Conservation (phyloP, 1,140 invertebrate species). For the Colletes gigas region DNA sequence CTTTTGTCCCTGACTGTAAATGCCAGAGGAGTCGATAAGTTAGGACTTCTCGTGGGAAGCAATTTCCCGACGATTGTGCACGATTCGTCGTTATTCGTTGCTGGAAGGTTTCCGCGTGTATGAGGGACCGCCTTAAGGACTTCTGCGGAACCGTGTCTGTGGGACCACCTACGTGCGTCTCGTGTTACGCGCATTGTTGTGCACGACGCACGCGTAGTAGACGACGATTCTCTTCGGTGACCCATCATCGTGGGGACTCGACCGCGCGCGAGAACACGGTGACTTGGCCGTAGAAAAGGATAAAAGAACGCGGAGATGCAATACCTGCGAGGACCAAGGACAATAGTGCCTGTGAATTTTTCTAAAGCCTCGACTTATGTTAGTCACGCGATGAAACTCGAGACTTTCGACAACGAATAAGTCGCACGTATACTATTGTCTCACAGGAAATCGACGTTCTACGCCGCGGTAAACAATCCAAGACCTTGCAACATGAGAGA, state of each 20-base stretch:
- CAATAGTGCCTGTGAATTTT: conserved; percentile 37
- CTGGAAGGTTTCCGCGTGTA: neutral
- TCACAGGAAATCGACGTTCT: too few relatives aligned
- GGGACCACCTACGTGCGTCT: conserved; percentile 47
- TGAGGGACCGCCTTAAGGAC: neutral
- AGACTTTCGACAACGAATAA: neutral
- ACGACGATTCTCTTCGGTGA: conserved; percentile 18
- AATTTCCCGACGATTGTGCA: conserved; percentile 11
- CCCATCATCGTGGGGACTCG: conserved; percentile 13
- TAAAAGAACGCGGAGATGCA: neutral
- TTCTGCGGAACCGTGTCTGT: neutral
- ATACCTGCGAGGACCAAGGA: conserved; percentile 29
- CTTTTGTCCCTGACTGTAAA: too few relatives aligned
- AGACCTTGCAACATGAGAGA: too few relatives aligned
- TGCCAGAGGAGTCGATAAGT: neutral
- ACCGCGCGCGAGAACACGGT: conserved; percentile 2
- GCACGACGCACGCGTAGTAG: neutral
- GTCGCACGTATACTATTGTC: neutral
- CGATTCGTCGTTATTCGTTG: conserved; percentile 20
- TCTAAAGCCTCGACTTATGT: neutral
- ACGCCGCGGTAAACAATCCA: too few relatives aligned
- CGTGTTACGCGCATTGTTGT: conserved; percentile 47
- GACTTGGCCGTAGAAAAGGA: neutral
- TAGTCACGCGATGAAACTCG: conserved; percentile 24
- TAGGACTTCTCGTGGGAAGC: neutral